Evolutionary conservation across 2,888 invertebrate genomes (phyloP).

Genomic region (Mesochorus sp.): DNA sequence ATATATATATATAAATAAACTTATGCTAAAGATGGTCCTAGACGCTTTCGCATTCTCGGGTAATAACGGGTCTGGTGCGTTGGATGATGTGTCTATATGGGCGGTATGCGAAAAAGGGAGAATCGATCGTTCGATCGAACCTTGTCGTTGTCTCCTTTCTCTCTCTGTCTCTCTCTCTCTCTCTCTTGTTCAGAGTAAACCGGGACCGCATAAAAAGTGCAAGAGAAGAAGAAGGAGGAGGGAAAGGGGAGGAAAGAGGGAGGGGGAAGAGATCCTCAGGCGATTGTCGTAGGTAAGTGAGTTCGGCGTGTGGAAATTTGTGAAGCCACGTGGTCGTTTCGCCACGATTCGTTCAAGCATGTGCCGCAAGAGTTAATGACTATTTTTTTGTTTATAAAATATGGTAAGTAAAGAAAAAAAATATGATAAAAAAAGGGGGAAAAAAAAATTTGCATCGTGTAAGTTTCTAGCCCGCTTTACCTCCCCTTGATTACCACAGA

Average conservation of each 20-base stretch:
- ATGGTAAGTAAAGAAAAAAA: no score
- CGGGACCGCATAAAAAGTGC: slow-evolving; percentile 63
- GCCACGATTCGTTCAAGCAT: no score
- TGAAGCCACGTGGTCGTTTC: slow-evolving; percentile 42
- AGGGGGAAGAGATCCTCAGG: slow-evolving; percentile 67
- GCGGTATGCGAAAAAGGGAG: slow-evolving; percentile 40
- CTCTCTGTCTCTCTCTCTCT: neutral
- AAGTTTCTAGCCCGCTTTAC: neutral
- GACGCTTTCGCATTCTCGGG: slow-evolving; percentile 72
- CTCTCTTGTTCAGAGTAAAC: slow-evolving; percentile 37
- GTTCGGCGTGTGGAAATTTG: slow-evolving; percentile 66
- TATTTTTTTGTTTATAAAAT: no score
- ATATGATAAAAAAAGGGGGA: no score
- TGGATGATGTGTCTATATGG: neutral
- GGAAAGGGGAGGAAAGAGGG: neutral
- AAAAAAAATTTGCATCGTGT: no score
- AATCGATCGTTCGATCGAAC: slow-evolving; percentile 65
- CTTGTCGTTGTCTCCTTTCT: slow-evolving; percentile 37
- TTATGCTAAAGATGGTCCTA: slow-evolving; percentile 38
- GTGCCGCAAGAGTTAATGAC: no score
- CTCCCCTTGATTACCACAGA: no score
- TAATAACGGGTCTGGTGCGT: slow-evolving; percentile 74
- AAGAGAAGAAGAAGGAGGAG: slow-evolving; percentile 45
- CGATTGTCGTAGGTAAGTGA: slow-evolving; percentile 79
- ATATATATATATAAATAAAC: slow-evolving; percentile 1